Conservation (phyloP, 2,888 invertebrate species). For the Litoditis marina region DNA sequence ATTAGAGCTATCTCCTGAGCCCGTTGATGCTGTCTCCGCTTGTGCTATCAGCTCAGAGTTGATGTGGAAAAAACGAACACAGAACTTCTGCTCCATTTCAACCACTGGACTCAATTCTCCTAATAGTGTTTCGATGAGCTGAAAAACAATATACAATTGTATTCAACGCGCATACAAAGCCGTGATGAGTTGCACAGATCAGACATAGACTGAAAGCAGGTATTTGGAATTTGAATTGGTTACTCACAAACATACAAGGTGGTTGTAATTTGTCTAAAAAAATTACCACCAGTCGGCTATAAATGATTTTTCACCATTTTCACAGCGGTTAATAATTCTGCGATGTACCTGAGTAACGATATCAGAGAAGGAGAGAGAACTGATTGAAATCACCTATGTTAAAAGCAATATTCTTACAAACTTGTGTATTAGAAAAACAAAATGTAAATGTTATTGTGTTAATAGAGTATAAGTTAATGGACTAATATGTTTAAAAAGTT, state of each 20-base stretch:
- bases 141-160: too few relatives aligned
- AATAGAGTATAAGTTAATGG: too few relatives aligned
- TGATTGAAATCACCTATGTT: neutral
- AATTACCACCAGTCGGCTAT: too few relatives aligned
- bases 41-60: slow-evolving; percentile 65
- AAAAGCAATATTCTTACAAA: neutral
- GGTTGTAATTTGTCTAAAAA: neutral
- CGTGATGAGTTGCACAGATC: too few relatives aligned
- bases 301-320: too few relatives aligned
- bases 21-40: slow-evolving; percentile 49
- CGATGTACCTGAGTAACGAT: neutral
- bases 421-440: too few relatives aligned
- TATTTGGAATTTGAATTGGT: too few relatives aligned
- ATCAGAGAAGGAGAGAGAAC: neutral
- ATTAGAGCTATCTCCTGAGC: slow-evolving; percentile 43
- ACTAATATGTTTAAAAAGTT: too few relatives aligned
- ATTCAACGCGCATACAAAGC: too few relatives aligned
- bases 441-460: too few relatives aligned
- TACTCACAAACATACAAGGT: too few relatives aligned
- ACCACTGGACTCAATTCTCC: slow-evolving; percentile 85
- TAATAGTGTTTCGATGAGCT: slow-evolving; percentile 79
- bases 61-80: slow-evolving; percentile 84
- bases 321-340: slow-evolving; percentile 9
- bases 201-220: too few relatives aligned
- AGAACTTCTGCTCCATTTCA: slow-evolving; percentile 90